Evolutionary conservation across 2,797 vertebrate species (phyloP).

Genomic region (Caiman crocodilus): DNA sequence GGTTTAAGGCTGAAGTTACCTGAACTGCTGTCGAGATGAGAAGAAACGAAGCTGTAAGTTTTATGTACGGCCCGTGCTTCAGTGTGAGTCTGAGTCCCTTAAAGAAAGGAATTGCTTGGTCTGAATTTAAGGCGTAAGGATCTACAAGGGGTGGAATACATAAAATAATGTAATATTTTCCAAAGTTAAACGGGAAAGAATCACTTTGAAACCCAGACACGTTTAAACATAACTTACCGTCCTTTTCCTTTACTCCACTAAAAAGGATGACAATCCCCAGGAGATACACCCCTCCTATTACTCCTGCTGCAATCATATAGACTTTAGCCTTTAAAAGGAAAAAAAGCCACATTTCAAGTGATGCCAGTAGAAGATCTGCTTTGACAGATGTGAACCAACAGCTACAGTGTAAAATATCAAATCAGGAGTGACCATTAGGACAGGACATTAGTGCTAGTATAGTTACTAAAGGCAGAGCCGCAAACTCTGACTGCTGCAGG

Average conservation of each 20-base stretch:
- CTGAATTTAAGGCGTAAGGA: constrained; percentile 84
- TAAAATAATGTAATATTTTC: constrained; percentile 29
- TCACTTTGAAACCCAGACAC: neutral
- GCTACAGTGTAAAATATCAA: neutral
- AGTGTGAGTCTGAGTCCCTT: constrained; percentile 90
- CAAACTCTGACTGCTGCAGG: neutral
- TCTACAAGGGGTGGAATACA: constrained; percentile 79
- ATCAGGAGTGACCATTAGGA: neutral
- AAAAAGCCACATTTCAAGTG: constrained; percentile 8
- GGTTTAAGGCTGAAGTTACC: constrained; percentile 81
- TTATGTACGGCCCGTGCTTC: constrained; percentile 91
- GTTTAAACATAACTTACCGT: constrained; percentile 84
- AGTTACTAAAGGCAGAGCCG: too few relatives aligned
- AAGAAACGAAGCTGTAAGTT: constrained; percentile 92
- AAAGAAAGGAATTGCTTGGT: constrained; percentile 89
- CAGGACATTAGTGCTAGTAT: neutral
- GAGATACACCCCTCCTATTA: constrained; percentile 89
- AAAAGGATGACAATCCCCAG: constrained; percentile 90
- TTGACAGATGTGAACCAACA: neutral
- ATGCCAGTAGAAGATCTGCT: neutral
- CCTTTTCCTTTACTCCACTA: constrained; percentile 93
- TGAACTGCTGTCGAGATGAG: constrained; percentile 96
- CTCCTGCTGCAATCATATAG: constrained; percentile 92
- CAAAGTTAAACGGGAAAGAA: neutral
- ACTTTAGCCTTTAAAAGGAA: constrained; percentile 85